Evolutionary conservation across 1,140 invertebrate species (phyloP).

Genomic region (Zaprionus taronus): DNA sequence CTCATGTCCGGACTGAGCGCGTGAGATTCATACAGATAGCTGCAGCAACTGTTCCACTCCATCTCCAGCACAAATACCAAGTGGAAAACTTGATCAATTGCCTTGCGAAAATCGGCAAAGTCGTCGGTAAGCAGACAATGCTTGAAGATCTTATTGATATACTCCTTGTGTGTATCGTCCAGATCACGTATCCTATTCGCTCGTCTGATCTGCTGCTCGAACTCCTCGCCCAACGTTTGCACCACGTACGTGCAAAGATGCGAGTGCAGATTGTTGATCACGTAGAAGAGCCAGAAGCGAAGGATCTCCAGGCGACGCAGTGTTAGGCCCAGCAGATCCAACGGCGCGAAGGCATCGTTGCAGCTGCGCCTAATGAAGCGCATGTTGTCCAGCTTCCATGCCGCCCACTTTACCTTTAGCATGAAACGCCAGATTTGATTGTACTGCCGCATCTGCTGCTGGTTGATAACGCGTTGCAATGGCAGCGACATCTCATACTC

Average conservation of each 20-base stretch:
- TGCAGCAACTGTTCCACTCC: slow-evolving; percentile 59
- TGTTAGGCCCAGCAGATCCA: slow-evolving; percentile 67
- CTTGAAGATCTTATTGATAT: slow-evolving; percentile 46
- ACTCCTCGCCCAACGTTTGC: slow-evolving; percentile 53
- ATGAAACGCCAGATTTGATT: slow-evolving; percentile 76
- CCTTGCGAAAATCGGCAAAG: slow-evolving; percentile 45
- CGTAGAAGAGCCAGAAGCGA: slow-evolving; percentile 80
- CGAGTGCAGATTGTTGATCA: slow-evolving; percentile 66
- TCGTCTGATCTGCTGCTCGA: slow-evolving; percentile 54
- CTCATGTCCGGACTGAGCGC: slow-evolving; percentile 51
- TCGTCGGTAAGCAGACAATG: slow-evolving; percentile 65
- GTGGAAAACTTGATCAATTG: slow-evolving; percentile 71
- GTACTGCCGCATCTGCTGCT: slow-evolving; percentile 53
- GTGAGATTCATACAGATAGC: slow-evolving; percentile 51
- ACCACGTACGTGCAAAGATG: slow-evolving; percentile 72
- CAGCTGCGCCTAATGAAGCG: slow-evolving; percentile 49
- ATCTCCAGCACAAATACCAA: slow-evolving; percentile 61
- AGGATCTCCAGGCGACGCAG: slow-evolving; percentile 77
- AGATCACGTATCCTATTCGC: slow-evolving; percentile 60
- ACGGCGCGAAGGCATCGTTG: slow-evolving; percentile 40
- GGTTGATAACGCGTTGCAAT: slow-evolving; percentile 56
- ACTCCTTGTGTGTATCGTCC: slow-evolving; percentile 57
- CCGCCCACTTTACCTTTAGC: slow-evolving; percentile 79
- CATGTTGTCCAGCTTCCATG: slow-evolving; percentile 73
- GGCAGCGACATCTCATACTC: slow-evolving; percentile 53